A percentile compares a stretch with the other conserved stretches of the same genome.
Conservation (phyloP, 2,113 vertebrate genomes). For the Callipepla squamata region DNA sequence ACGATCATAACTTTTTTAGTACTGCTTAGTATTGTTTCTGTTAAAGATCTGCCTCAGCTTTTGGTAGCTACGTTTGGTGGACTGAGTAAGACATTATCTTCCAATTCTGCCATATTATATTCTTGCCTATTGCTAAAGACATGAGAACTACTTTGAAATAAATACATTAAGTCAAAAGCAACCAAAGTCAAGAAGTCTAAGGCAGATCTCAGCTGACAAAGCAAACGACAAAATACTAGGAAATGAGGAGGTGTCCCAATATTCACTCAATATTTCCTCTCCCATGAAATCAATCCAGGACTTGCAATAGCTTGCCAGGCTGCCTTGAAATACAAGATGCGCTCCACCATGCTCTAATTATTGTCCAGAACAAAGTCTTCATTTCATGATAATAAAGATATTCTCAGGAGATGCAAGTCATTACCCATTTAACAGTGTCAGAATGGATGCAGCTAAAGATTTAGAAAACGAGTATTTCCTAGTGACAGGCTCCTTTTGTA, state of each 20-base stretch:
- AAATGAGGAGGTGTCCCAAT: neutral
- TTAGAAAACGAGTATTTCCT: neutral
- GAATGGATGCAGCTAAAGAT: neutral
- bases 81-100: neutral
- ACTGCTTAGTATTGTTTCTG: neutral
- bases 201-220: neutral
- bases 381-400: neutral
- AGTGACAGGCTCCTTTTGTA: neutral
- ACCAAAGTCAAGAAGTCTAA: neutral
- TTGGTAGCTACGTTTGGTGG: neutral
- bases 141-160: neutral
- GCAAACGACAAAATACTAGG: neutral
- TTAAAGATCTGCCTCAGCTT: neutral
- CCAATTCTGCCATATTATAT: neutral
- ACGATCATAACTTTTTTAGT: neutral
- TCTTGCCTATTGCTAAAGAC: neutral
- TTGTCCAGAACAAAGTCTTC: neutral
- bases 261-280: neutral
- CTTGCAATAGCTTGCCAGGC: neutral
- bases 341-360: neutral
- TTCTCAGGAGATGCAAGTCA: neutral
- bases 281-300: neutral
- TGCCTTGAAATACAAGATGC: neutral
- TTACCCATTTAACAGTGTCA: neutral
- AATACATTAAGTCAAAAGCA: neutral